Evolutionary conservation across 2,888 invertebrate species (phyloP), one percentile per base, ranked within the genome.

Genomic region (Vanessa cardui): DNA sequence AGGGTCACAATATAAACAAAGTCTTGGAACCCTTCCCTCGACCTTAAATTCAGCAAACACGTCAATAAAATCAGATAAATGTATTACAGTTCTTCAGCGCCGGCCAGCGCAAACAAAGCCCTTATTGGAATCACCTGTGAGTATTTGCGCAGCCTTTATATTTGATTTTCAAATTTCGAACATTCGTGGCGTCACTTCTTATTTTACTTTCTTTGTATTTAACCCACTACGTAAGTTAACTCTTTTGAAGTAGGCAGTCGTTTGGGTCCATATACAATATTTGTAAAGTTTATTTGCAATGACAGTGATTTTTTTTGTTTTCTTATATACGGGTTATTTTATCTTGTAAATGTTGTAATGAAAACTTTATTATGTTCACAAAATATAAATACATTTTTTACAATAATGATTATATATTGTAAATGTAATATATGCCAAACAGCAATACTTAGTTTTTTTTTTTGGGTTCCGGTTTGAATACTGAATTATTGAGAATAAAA

Each of bases 161-260:
- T 80, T 82, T 79, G 78, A 80, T 78, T 72, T 67, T 78, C 71
- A 72, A 72, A 77, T 78, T 77, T 78, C 73, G 75, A 76, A 72
- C 73, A 69, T 39, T 18, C 18, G 39, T 56, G 68, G 73, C 74
- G 73, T 71, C 74, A 75, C 54, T 56, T 64, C 26, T 21, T 58
- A 54, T 46, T 39, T 39, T 39, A 39, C 56, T 18, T 62, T 50
- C 15, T 59, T 50, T 31, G 31, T 47, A 31, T 47, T 47, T 26
- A 60, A 20, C 47, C n/a, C 58, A 21, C n/a, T n/a, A 5, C 26
- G 26, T 5, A 26, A 26, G 26, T 26, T 26, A 26, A 26, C 26
- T 26, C 26, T 26, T 26, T 26, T 45, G 21, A 49, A 49, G 49
- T 47, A 39, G 18, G 26, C 16, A 33, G 18, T 56, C 26, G 21